Conservation (phyloP, 2,797 vertebrate genomes). For the Lepidocolaptes lacrymiger region DNA sequence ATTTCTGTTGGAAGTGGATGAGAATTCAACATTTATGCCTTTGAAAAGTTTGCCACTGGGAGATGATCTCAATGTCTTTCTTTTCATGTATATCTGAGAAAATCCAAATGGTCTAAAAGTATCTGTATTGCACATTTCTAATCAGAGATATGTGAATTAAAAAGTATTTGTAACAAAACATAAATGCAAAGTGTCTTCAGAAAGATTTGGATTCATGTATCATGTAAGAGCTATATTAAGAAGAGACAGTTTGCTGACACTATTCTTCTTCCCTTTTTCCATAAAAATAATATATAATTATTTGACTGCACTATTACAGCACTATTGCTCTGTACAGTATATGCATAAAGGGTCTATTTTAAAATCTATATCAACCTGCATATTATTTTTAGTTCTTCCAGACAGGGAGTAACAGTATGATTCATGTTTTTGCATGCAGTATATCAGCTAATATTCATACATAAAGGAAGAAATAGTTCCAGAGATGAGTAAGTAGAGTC, state of each 20-base stretch:
- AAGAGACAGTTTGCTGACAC: background rate
- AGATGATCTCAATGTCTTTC: background rate
- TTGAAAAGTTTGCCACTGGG: background rate
- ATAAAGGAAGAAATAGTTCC: background rate
- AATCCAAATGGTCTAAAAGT: background rate
- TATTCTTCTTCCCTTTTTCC: background rate
- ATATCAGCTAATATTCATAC: background rate
- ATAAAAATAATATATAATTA: background rate
- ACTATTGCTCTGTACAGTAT: background rate
- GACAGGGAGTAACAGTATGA: background rate
- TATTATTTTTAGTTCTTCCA: background rate
- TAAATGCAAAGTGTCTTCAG: background rate
- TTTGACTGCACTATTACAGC: background rate
- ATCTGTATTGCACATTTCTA: background rate
- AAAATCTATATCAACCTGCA: background rate
- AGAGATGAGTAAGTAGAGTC: background rate
- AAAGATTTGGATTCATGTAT: background rate
- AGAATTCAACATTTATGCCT: background rate
- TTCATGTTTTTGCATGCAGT: background rate
- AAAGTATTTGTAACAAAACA: background rate
- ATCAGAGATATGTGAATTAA: background rate
- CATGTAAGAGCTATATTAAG: background rate
- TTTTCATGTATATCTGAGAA: background rate
- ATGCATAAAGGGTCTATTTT: background rate
- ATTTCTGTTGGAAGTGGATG: background rate